A percentile compares a stretch with the other conserved stretches of the same genome.
phyloP scores from a whole-genome alignment of 37 sponge, comb jelly and placozoan genomes.

The Tethya wilhelma region DNA sequence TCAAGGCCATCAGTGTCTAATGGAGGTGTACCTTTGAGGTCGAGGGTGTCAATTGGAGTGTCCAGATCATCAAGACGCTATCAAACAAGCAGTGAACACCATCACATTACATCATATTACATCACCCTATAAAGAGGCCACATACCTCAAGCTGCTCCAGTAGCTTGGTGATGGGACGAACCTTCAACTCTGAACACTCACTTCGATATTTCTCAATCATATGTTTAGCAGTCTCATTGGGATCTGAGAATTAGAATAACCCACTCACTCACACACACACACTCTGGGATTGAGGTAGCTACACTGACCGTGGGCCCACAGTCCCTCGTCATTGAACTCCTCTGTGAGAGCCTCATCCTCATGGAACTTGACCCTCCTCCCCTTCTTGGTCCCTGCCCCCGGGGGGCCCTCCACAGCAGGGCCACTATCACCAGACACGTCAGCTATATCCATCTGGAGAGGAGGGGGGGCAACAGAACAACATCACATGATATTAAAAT shows the following conservation, averaged over 20 bases:
- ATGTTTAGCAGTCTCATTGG: conserved; percentile 65
- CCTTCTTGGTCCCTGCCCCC: background rate
- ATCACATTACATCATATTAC: no score
- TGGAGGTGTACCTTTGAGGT: conserved; percentile 74
- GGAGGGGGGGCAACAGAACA: no score
- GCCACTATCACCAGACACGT: background rate
- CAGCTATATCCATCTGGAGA: background rate
- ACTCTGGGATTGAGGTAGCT: background rate
- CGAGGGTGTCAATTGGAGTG: conserved; percentile 78
- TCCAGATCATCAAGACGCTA: conserved; percentile 75
- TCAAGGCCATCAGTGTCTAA: no score
- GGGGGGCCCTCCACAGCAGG: background rate
- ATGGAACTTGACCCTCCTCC: conserved; percentile 37
- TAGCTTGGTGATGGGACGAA: conserved; percentile 67
- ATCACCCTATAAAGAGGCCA: background rate
- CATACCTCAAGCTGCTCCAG: conserved; percentile 81
- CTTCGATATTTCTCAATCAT: conserved; percentile 68
- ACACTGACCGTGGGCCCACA: conserved; percentile 68
- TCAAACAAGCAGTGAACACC: background rate
- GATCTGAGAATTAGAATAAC: conserved; percentile 30
- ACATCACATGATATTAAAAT: no score
- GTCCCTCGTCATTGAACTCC: conserved; percentile 54
- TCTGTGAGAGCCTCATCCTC: conserved; percentile 23
- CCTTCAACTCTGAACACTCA: conserved; percentile 48
- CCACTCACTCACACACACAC: background rate